These are phyloP conservation scores for Embiotoca jacksoni DNA, from an alignment of 2,113 vertebrate genomes.

Conservation along the genomic window DNA sequence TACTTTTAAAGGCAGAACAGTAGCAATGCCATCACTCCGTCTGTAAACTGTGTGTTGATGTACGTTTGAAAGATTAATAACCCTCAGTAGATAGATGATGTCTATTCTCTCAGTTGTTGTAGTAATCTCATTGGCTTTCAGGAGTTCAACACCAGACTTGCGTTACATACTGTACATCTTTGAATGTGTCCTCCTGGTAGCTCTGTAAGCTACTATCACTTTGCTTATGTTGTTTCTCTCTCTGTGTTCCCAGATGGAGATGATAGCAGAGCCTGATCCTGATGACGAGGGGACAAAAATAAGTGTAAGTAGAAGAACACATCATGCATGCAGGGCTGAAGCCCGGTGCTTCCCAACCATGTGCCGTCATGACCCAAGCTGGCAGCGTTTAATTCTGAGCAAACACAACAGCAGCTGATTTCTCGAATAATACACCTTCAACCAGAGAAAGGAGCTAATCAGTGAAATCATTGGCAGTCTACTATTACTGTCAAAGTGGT, in stretches of 20 bases:
- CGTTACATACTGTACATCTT: neutral
- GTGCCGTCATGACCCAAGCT: neutral
- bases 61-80: conserved; percentile 62
- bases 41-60: conserved; percentile 49
- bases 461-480: conserved; percentile 64
- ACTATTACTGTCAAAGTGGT: conserved; percentile 66
- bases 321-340: neutral
- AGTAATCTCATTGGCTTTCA: conserved; percentile 28
- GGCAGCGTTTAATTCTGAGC: conserved; percentile 7
- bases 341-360: neutral
- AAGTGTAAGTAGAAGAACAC: conserved; percentile 80
- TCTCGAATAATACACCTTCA: conserved; percentile 62
- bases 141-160: conserved; percentile 8
- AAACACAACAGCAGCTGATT: conserved; percentile 71
- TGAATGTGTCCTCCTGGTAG: neutral
- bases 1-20: conserved; percentile 44
- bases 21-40: conserved; percentile 23
- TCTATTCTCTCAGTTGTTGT: neutral
- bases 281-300: conserved; percentile 87
- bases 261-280: conserved; percentile 81
- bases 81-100: conserved; percentile 28
- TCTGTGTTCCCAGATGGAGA: conserved; percentile 79
- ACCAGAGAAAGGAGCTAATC: conserved; percentile 67
- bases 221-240: conserved; percentile 39
- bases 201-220: neutral